Evolutionary conservation across 2,113 vertebrate genomes (phyloP).

Genomic region (Pycnonotus jocosus): DNA sequence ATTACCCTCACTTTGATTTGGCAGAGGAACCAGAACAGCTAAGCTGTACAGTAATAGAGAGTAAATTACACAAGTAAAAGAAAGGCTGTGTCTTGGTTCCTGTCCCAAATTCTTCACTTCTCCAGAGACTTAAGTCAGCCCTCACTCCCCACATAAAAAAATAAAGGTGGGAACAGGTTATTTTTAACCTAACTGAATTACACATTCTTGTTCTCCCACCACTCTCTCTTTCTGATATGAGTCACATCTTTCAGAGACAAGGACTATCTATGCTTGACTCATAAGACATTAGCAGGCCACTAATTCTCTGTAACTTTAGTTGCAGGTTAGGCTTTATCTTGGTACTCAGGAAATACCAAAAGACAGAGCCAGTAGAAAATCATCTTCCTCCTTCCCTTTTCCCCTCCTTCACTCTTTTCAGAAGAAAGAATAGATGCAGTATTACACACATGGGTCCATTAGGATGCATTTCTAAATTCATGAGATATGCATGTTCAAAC

Average conservation of each 20-base stretch:
- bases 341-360: not conserved
- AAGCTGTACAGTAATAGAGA: not conserved
- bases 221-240: slow-evolving; percentile 17
- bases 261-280: not conserved
- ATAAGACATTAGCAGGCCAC: not conserved
- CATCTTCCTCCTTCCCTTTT: not conserved
- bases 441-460: not conserved
- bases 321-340: not conserved
- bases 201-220: slow-evolving; percentile 21
- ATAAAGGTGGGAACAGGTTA: not conserved
- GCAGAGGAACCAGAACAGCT: not conserved
- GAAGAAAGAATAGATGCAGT: not conserved
- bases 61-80: not conserved
- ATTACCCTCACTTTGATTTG: not conserved
- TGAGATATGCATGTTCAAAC: not conserved
- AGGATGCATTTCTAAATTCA: not conserved
- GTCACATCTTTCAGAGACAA: slow-evolving; percentile 17
- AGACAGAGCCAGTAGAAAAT: not conserved
- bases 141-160: not conserved
- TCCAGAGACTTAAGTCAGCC: not conserved
- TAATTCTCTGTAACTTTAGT: not conserved
- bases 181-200: slow-evolving; percentile 13
- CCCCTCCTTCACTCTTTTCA: not conserved
- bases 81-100: not conserved
- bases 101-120: slow-evolving; percentile 17